Conservation (phyloP, 2,113 vertebrate genomes). For the Syrmaticus mikado region DNA sequence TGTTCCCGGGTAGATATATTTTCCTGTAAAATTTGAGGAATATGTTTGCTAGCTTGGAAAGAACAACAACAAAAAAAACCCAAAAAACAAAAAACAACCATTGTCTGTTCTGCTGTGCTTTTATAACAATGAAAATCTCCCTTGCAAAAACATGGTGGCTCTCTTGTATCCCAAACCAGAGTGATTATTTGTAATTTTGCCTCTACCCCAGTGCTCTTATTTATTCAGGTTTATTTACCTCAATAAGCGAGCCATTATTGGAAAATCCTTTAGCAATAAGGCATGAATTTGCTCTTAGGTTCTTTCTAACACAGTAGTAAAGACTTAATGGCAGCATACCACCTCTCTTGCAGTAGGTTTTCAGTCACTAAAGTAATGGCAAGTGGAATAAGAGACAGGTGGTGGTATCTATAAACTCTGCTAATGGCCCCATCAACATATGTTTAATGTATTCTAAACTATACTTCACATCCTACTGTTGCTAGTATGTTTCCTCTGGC, state of each 20-base stretch:
- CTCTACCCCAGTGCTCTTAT: not conserved
- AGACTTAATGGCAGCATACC: slow-evolving; percentile 68
- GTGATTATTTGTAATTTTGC: slow-evolving; percentile 35
- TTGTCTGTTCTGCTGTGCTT: not conserved
- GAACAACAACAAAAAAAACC: not conserved
- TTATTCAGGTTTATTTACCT: slow-evolving; percentile 57
- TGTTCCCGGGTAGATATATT: not conserved
- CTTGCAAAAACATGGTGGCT: not conserved
- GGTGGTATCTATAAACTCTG: slow-evolving; percentile 77
- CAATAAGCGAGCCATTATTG: slow-evolving; percentile 2
- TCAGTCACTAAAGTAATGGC: slow-evolving; percentile 74
- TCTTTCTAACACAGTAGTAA: slow-evolving; percentile 66
- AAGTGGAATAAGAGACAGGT: slow-evolving; percentile 80
- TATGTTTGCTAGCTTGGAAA: not conserved
- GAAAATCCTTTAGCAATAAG: slow-evolving; percentile 34
- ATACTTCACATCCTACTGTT: slow-evolving; percentile 83
- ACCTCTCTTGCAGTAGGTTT: slow-evolving; percentile 57
- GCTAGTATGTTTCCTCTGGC: slow-evolving; percentile 76
- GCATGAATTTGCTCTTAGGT: slow-evolving; percentile 37
- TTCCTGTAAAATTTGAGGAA: not conserved
- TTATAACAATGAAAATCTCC: not conserved
- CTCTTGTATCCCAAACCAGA: not conserved
- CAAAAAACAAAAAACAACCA: no score
- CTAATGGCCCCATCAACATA: slow-evolving; percentile 79
- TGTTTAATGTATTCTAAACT: slow-evolving; percentile 78